Evolutionary conservation across 2,888 invertebrate genomes (phyloP), one percentile per base, ranked within the genome.

Genomic region (Poecilobothrus nobilitatus): DNA sequence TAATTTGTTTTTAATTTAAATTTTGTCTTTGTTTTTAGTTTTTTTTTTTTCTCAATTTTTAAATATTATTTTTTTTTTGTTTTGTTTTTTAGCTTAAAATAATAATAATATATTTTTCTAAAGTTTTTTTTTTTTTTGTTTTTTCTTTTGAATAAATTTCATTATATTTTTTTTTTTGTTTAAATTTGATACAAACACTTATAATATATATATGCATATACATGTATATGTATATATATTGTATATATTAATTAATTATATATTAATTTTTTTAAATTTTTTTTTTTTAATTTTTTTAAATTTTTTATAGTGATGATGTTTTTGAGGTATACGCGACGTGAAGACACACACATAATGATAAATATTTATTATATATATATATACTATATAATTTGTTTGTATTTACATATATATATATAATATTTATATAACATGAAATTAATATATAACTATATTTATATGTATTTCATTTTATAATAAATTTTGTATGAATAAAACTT

Each of bases 271-370:
- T 66, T 67, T 68, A 61, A 10, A 68, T 64, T 67, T 41, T 66
- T 44, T 69, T 70, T 66, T 27, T 27, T n/a, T 37, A 34, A 70
- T 71, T 74, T n/a, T 21, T 10, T 66, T 20, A n/a, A 34, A 9
- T 20, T 44, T 22, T 41, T 22, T 66, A 33, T 66, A 66, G 53
- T 69, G 73, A 74, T 75, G 73, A 75, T 74, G 74, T 76, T 76
- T 74, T 80, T 83, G 83, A 83, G 83, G 82, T 86, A 85, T 86
- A 85, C 84, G 84, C 84, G 84, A 83, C 81, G 77, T 81, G 79
- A 81, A 81, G 81, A 82, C 81, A 81, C 81, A 81, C 79, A 81
- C 78, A 81, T 79, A 80, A 77, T 65, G 18, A 37, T 63, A 27
- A 27, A 63, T 63, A 27, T 63, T 15, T 53, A 12, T 41, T 41